Evolutionary conservation across 2,113 vertebrate genomes (phyloP).

Genomic region (Telmatochromis sp.): DNA sequence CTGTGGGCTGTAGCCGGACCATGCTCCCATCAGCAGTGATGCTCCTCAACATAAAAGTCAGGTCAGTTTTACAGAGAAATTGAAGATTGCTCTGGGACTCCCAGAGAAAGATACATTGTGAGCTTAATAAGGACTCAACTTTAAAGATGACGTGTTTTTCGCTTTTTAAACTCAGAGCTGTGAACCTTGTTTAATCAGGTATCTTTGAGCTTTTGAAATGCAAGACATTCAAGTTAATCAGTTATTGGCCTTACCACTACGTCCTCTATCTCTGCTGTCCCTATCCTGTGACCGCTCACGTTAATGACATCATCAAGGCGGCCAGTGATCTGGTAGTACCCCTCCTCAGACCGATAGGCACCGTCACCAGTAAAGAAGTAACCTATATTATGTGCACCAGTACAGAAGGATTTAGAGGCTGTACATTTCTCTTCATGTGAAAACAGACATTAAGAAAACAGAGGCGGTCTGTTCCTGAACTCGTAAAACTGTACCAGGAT

Average conservation of each 20-base stretch:
- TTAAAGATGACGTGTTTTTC: neutral
- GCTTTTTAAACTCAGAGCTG: neutral
- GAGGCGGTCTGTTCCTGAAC: neutral
- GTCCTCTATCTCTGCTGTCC: constrained; percentile 77
- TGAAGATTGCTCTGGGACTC: rapidly evolving
- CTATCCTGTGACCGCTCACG: constrained; percentile 75
- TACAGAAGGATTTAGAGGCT: neutral
- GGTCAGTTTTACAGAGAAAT: neutral
- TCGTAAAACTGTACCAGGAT: constrained; percentile 61
- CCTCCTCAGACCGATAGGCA: constrained; percentile 61
- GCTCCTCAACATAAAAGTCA: neutral
- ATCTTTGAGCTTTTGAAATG: neutral
- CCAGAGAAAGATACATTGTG: neutral
- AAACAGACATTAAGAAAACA: neutral
- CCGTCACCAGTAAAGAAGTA: constrained; percentile 77
- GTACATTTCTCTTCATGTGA: neutral
- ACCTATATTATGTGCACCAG: constrained; percentile 10
- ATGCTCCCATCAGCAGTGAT: neutral
- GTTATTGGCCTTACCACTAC: constrained; percentile 62
- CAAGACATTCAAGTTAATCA: neutral
- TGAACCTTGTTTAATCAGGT: neutral
- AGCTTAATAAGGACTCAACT: neutral
- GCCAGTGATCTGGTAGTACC: constrained; percentile 78
- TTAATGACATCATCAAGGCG: constrained; percentile 78
- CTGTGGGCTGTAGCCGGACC: neutral